Base-by-base conservation (phyloP, 2,888 invertebrate genomes). In the Thecocarcelia acutangulata region DNA sequence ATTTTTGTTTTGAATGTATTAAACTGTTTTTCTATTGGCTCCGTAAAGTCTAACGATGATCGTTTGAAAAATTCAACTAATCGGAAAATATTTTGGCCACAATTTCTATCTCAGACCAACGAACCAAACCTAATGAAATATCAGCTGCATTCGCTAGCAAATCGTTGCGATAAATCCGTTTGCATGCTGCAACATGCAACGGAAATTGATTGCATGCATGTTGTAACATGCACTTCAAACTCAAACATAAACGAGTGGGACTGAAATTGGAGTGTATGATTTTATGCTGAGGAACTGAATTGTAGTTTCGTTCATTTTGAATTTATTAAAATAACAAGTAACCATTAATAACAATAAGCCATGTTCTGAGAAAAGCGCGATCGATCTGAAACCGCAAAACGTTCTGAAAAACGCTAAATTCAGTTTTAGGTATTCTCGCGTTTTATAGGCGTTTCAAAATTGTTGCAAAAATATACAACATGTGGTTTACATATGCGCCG, bases 31-130 rank as follows among this genome's bases (percentile, higher is more conserved):
- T 69, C 82, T 82, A 82, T 82, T 82, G 82, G 82, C 78, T 74
- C 82, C 82, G 82, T 66, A 64, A 15, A 82, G 78, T 78, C 82
- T 82, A 78, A 82, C 74, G 70, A 78, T 59, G 78, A 78, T 78
- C 82, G 82, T 82, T 82, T 70, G 70, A 82, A 78, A 78, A 61
- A 52, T 78, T 58, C 74, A 82, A 82, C 82, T 82, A 82, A 82
- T 82, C 82, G 78, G 78, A 78, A 66, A 76, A 75, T 70, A 24
- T 52, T 17, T 52, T 24, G 58, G 37, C 75, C 69, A 73, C 44
- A 70, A 37, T 24, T 52, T 44, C 50, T 58, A 42, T 24, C 50
- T 75, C 64, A 66, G 54, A 59, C 66, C 72, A 66, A 37, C 78
- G 3, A 59, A 68, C 44, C 52, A 52, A 64, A 40, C 3, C 21